phyloP scores from a whole-genome alignment of 2,888 invertebrate genomes.

The Gryllus longicercus region DNA sequence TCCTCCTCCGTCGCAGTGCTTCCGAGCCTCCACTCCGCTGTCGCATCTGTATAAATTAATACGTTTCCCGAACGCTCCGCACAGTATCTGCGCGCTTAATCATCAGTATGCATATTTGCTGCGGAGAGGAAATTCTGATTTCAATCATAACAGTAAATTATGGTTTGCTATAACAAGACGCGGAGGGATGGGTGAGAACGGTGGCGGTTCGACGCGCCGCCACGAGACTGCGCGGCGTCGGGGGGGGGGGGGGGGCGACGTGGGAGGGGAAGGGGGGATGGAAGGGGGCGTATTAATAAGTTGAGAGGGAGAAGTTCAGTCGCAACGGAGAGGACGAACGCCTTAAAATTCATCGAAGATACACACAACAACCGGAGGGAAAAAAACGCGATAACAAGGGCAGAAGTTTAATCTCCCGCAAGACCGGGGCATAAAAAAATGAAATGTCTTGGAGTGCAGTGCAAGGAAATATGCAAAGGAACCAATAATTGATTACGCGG shows the following conservation, averaged over 20 bases:
- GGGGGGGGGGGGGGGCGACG: background rate
- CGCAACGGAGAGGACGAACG: background rate
- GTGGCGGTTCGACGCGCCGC: background rate
- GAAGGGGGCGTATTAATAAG: background rate
- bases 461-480: conserved; percentile 9
- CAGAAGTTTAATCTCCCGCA: conserved; percentile 17
- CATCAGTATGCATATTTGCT: conserved; percentile 9
- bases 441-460: conserved; percentile 18
- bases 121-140: conserved; percentile 17
- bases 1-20: background rate
- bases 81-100: background rate
- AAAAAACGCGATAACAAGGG: conserved; percentile 3
- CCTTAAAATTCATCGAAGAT: conserved; percentile 17
- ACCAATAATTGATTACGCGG: conserved; percentile 32
- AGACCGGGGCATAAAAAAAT: conserved; percentile 19
- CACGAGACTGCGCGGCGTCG: background rate
- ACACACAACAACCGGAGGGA: background rate
- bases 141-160: conserved; percentile 8
- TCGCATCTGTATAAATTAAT: conserved; percentile 17
- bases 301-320: conserved; percentile 2
- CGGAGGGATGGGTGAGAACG: background rate
- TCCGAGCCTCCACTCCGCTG: background rate
- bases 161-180: conserved; percentile 17
- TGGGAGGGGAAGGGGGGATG: background rate
- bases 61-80: background rate